phyloP scores from a whole-genome alignment of 1,140 invertebrate species.

The Ctenoplectra terminalis region DNA sequence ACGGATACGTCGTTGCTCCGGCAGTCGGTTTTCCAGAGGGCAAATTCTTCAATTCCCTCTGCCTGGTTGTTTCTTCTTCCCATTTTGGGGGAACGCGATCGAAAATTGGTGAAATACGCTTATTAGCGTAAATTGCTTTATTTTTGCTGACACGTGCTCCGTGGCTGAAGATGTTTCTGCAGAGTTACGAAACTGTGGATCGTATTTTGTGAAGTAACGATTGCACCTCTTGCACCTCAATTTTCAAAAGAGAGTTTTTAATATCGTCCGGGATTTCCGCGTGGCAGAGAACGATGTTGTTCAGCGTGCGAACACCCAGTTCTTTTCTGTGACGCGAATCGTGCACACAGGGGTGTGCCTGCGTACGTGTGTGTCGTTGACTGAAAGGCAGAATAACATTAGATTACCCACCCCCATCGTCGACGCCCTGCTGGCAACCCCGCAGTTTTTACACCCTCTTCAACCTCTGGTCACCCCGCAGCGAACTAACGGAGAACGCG shows the following conservation, averaged over 20 bases:
- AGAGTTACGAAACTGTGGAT: too few species aligned
- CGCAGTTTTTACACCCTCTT: constrained; percentile 47
- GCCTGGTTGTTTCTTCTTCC: not conserved
- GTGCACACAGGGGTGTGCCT: not conserved
- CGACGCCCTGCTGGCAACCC: constrained; percentile 32
- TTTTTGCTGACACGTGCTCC: not conserved
- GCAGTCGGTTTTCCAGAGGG: not conserved
- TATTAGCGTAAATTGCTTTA: not conserved
- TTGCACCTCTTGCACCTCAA: too few species aligned
- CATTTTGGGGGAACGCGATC: too few species aligned
- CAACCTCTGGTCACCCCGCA: constrained; percentile 5
- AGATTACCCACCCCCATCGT: constrained; percentile 54
- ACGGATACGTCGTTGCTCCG: constrained; percentile 6
- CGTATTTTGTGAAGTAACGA: too few species aligned
- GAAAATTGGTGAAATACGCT: not conserved
- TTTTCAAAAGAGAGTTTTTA: not conserved
- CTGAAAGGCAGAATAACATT: constrained; percentile 58
- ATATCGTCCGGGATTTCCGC: not conserved
- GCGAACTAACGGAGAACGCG: too few species aligned
- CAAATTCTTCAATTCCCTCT: constrained; percentile 3
- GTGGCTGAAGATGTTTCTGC: too few species aligned
- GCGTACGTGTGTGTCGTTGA: constrained; percentile 44
- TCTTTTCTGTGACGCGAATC: not conserved
- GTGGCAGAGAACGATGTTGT: not conserved
- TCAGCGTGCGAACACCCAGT: not conserved